phyloP scores from a whole-genome alignment of 2,888 invertebrate genomes.

The Spodoptera picta region DNA sequence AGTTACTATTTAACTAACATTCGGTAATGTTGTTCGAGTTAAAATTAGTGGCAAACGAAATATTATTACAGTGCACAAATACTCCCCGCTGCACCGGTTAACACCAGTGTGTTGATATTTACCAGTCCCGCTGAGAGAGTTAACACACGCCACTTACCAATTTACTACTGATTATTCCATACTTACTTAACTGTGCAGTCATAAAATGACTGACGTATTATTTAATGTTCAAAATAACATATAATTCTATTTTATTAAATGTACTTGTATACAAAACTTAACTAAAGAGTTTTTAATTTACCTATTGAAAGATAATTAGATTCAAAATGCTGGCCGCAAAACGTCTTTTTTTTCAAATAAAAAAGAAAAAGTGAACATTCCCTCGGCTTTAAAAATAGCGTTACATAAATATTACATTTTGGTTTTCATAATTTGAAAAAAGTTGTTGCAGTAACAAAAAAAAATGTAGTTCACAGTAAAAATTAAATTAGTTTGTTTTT shows the following conservation, averaged over 20 bases:
- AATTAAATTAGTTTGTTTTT: constrained; percentile 28
- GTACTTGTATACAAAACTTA: no score
- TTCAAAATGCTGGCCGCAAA: constrained; percentile 2
- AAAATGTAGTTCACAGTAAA: constrained; percentile 15
- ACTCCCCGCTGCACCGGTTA: constrained; percentile 41
- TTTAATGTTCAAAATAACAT: no score
- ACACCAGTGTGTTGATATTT: constrained; percentile 56
- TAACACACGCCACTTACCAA: constrained; percentile 44
- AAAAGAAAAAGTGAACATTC: neutral
- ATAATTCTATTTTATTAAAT: no score
- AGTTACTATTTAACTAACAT: constrained; percentile 31
- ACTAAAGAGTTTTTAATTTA: neutral
- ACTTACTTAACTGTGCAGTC: constrained; percentile 4
- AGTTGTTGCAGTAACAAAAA: constrained; percentile 18
- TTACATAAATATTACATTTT: constrained; percentile 3
- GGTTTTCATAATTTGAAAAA: constrained; percentile 6
- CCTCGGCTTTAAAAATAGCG: constrained; percentile 3
- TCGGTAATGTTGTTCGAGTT: constrained; percentile 50
- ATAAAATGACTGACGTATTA: no score
- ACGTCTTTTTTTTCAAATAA: neutral
- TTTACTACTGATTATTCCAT: constrained; percentile 33
- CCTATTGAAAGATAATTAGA: neutral
- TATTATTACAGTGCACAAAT: constrained; percentile 57
- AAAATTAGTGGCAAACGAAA: constrained; percentile 55
- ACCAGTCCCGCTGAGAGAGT: constrained; percentile 54